These are phyloP conservation scores for Agrilus mali DNA, from an alignment of 2,888 invertebrate genomes.

Conservation along the genomic window DNA sequence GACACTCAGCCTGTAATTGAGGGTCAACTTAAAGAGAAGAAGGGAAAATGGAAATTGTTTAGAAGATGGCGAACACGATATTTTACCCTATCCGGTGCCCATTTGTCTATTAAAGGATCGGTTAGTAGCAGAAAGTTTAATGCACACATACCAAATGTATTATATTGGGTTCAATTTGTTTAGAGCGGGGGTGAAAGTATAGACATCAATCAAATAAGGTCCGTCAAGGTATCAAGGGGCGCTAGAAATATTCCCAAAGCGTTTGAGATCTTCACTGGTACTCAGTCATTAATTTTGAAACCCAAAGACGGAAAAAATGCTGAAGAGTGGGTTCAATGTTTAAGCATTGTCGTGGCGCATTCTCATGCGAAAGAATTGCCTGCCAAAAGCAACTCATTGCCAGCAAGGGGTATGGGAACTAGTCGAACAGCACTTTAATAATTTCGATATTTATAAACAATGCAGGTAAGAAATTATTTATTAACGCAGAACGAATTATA, in stretches of 20 bases:
- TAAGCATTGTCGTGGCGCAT: slow-evolving; percentile 86
- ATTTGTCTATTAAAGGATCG: slow-evolving; percentile 75
- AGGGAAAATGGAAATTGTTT: slow-evolving; percentile 83
- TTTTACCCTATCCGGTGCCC: slow-evolving; percentile 86
- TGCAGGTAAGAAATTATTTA: no score
- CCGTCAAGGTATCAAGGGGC: slow-evolving; percentile 85
- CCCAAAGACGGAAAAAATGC: slow-evolving; percentile 91
- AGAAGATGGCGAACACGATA: slow-evolving; percentile 87
- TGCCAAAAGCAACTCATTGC: slow-evolving; percentile 36
- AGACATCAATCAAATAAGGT: slow-evolving; percentile 85
- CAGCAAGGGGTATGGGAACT: slow-evolving; percentile 33
- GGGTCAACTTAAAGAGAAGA: slow-evolving; percentile 83
- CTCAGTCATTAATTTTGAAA: slow-evolving; percentile 84
- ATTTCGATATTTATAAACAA: no score
- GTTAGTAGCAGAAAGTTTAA: slow-evolving; percentile 42
- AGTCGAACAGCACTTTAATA: slow-evolving; percentile 28
- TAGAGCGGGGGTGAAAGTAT: slow-evolving; percentile 78
- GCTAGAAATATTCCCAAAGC: slow-evolving; percentile 89
- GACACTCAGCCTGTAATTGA: slow-evolving; percentile 81
- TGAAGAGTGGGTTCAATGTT: slow-evolving; percentile 92
- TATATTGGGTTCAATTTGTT: slow-evolving; percentile 15
- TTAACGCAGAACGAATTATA: no score
- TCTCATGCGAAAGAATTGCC: slow-evolving; percentile 52
- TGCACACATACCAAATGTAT: background rate
- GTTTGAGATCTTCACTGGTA: slow-evolving; percentile 92